Percentiles rank a stretch among this genome's conserved stretches.
Conservation (phyloP, 2,113 vertebrate genomes). For the Genyomyrus donnyi region DNA sequence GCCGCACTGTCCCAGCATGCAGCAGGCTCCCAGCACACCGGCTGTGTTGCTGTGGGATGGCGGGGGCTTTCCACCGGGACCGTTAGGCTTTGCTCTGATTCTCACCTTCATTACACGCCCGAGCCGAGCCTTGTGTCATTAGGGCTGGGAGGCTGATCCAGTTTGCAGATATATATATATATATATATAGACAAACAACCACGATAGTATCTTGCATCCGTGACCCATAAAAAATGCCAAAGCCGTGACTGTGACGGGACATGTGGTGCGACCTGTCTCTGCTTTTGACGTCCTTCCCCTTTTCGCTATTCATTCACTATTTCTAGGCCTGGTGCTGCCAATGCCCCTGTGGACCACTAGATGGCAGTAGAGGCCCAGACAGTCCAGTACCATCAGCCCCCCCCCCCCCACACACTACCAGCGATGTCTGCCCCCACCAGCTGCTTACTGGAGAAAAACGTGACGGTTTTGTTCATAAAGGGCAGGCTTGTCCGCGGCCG, state of each 20-base stretch:
- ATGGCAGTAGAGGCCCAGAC: conserved; percentile 23
- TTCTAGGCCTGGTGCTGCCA: neutral
- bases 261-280: neutral
- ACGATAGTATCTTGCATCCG: neutral
- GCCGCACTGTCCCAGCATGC: neutral
- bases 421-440: neutral
- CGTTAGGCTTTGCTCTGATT: neutral
- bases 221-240: neutral
- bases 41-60: neutral
- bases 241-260: neutral
- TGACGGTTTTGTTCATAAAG: conserved; percentile 8
- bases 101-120: neutral
- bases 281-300: neutral
- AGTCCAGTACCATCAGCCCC: neutral
- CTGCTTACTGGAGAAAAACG: conserved; percentile 9
- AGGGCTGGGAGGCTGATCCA: neutral
- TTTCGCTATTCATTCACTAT: neutral
- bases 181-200: neutral
- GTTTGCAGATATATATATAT: neutral
- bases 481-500: neutral
- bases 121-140: neutral
- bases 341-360: conserved; percentile 4
- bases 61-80: neutral
- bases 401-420: neutral
- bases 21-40: neutral